Evolutionary conservation across 35 echinoderm and acorn worm species (phyloP).

Genomic region (Anneissia japonica): DNA sequence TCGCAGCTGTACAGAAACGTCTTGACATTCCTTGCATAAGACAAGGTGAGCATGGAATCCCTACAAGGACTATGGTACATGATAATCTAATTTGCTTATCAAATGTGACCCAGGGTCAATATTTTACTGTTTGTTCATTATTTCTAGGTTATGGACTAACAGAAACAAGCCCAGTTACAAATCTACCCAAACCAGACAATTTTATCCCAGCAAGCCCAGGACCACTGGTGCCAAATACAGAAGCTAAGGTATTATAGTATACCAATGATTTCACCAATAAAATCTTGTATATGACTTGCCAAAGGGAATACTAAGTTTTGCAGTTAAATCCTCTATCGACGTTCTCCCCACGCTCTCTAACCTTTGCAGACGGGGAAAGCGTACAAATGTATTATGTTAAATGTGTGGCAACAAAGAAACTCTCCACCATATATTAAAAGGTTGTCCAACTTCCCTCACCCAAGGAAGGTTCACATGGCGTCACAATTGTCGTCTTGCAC

Average conservation of each 20-base stretch:
- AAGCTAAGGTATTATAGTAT: slow-evolving; percentile 19
- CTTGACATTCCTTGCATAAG: not conserved
- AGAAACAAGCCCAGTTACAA: slow-evolving; percentile 13
- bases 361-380: not conserved
- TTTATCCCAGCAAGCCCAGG: not conserved
- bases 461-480: slow-evolving; percentile 18
- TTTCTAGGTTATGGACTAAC: slow-evolving; percentile 2
- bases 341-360: not conserved
- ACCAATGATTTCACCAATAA: no score
- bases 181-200: not conserved
- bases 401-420: slow-evolving; percentile 17
- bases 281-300: slow-evolving; percentile 4
- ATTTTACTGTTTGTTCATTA: not conserved
- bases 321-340: not conserved
- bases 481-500: not conserved
- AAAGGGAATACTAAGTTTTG: not conserved
- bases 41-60: not conserved
- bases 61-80: no score
- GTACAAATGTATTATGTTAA: not conserved
- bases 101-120: no score
- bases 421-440: slow-evolving; percentile 1
- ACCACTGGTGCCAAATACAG: slow-evolving; percentile 33
- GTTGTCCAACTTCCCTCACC: not conserved
- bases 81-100: no score
- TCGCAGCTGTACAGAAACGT: slow-evolving; percentile 3